A percentile compares a stretch with the other conserved stretches of the same genome.
phyloP scores from a whole-genome alignment of 2,888 invertebrate species.

The Noctua janthe region DNA sequence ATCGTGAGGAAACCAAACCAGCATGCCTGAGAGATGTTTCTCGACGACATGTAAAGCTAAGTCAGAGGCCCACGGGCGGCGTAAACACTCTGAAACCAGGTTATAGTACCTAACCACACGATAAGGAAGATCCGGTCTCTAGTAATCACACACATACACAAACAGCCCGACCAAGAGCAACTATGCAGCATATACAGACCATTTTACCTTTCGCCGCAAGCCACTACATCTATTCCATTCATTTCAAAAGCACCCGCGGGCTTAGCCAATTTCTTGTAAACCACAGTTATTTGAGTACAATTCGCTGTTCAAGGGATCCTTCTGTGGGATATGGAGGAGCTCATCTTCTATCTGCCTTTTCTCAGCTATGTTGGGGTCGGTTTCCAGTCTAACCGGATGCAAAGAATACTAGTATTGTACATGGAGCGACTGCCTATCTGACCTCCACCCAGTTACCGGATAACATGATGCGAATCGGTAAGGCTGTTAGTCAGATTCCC shows the following conservation, averaged over 20 bases:
- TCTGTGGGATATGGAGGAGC: not conserved
- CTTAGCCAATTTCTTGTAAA: not conserved
- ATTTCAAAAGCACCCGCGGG: conserved; percentile 9
- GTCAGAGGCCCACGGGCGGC: too few species aligned
- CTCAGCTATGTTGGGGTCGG: not conserved
- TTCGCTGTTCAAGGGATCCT: conserved; percentile 17
- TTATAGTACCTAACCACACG: too few species aligned
- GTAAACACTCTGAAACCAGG: too few species aligned
- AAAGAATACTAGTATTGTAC: not conserved
- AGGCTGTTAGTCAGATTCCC: not conserved
- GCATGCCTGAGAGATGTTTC: too few species aligned
- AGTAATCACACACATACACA: not conserved
- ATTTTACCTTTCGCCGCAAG: not conserved
- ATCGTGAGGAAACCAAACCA: too few species aligned
- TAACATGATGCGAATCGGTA: not conserved
- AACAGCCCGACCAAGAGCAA: not conserved
- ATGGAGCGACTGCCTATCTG: not conserved
- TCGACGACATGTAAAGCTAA: too few species aligned
- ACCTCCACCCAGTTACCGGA: not conserved
- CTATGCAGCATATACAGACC: not conserved
- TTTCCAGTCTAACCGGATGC: not conserved
- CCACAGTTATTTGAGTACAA: conserved; percentile 22
- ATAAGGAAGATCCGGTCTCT: not conserved
- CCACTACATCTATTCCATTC: not conserved
- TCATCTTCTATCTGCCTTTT: not conserved